Conservation (phyloP, 1,140 invertebrate genomes). For the Zophobas morio region DNA sequence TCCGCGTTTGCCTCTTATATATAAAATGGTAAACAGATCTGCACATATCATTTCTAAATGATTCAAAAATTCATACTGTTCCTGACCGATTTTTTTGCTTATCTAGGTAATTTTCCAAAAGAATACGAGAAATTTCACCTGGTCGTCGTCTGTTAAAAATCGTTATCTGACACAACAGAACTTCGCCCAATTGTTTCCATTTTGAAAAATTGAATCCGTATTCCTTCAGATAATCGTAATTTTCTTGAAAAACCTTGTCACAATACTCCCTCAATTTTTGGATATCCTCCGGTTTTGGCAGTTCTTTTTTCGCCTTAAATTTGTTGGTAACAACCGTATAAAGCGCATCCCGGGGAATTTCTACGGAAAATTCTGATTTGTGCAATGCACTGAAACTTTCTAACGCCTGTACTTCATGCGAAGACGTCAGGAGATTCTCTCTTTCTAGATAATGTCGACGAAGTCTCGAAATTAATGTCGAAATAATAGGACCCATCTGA, state of each 20-base stretch:
- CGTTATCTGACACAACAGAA: conserved; percentile 1
- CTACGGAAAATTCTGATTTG: background rate
- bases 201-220: background rate
- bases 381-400: background rate
- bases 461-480: background rate
- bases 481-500: background rate
- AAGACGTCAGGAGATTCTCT: background rate
- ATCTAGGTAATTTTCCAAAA: background rate
- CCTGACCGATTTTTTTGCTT: background rate
- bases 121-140: background rate
- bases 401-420: background rate
- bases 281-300: background rate
- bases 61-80: background rate
- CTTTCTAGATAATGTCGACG: background rate
- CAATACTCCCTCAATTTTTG: conserved; percentile 1
- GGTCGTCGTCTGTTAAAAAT: background rate
- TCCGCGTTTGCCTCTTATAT: background rate
- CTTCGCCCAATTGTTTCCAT: background rate
- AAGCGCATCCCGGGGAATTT: background rate
- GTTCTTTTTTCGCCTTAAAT: background rate
- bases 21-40: background rate
- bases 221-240: background rate
- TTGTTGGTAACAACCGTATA: background rate
- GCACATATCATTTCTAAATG: background rate
- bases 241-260: background rate